Conservation (phyloP, 2,797 vertebrate species). For the Notolabrus celidotus region DNA sequence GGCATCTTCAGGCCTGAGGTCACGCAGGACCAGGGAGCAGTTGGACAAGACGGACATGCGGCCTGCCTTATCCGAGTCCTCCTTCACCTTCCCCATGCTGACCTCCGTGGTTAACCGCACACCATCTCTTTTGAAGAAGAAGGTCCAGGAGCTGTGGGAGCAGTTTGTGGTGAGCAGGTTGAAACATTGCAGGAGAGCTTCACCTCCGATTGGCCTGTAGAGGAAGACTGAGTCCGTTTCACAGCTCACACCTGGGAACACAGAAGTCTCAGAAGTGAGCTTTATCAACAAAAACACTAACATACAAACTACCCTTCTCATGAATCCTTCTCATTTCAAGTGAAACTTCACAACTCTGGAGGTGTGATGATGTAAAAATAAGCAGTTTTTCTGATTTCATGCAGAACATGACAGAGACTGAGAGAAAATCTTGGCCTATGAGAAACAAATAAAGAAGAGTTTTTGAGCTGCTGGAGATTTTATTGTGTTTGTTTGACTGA, state of each 20-base stretch:
- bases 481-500: too few relatives aligned
- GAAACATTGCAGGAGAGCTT: slow-evolving; percentile 27
- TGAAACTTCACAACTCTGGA: too few relatives aligned
- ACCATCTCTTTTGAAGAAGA: slow-evolving; percentile 31
- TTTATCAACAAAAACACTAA: neutral
- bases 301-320: neutral
- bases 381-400: too few relatives aligned
- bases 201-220: slow-evolving; percentile 34
- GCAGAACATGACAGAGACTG: too few relatives aligned
- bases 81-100: neutral
- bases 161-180: neutral
- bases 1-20: slow-evolving; percentile 28
- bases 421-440: too few relatives aligned
- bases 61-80: neutral
- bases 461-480: too few relatives aligned
- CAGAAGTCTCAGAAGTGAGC: neutral
- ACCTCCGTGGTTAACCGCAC: neutral
- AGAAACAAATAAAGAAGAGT: too few relatives aligned
- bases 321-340: too few relatives aligned
- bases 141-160: slow-evolving; percentile 58
- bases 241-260: slow-evolving; percentile 36
- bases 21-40: slow-evolving; percentile 47
- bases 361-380: too few relatives aligned
- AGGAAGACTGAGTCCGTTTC: slow-evolving; percentile 7
- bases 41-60: slow-evolving; percentile 32